phyloP scores from a whole-genome alignment of 1,140 invertebrate species.

The Cydia fagiglandana region DNA sequence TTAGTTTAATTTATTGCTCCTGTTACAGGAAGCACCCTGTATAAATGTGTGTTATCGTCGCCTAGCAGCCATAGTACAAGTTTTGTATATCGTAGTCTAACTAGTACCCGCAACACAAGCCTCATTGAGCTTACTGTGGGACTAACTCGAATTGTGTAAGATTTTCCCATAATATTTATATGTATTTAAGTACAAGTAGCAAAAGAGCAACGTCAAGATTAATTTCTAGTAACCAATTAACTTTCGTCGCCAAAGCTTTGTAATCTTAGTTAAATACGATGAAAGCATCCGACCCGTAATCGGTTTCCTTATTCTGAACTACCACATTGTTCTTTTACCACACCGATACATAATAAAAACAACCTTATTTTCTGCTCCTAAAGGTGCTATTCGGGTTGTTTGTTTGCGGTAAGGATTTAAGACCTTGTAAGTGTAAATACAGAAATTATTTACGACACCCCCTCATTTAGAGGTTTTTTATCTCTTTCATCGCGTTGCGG shows the following conservation, averaged over 20 bases:
- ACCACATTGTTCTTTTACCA: constrained; percentile 43
- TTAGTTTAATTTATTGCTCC: no score
- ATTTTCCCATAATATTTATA: no score
- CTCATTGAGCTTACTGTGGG: no score
- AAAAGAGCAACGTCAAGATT: constrained; percentile 12
- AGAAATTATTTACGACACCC: constrained; percentile 61
- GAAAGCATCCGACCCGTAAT: constrained; percentile 53
- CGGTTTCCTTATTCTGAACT: constrained; percentile 50
- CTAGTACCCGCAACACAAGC: no score
- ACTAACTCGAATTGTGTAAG: no score
- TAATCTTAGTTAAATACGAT: constrained; percentile 52
- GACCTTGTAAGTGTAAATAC: constrained; percentile 49
- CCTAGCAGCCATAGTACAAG: no score
- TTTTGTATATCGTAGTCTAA: no score
- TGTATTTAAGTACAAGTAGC: background rate
- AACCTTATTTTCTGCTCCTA: constrained; percentile 23
- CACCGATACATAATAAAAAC: constrained; percentile 25
- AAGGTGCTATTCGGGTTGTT: background rate
- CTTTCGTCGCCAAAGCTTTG: constrained; percentile 40
- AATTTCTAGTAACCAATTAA: constrained; percentile 17
- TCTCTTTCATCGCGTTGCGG: constrained; percentile 39
- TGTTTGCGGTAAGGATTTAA: constrained; percentile 33
- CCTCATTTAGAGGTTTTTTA: constrained; percentile 48
- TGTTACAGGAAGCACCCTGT: no score
- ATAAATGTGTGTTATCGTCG: no score